A percentile compares a stretch with the other conserved stretches of the same genome.
phyloP scores from a whole-genome alignment of 1,140 invertebrate species.

The Ladona fulva region DNA sequence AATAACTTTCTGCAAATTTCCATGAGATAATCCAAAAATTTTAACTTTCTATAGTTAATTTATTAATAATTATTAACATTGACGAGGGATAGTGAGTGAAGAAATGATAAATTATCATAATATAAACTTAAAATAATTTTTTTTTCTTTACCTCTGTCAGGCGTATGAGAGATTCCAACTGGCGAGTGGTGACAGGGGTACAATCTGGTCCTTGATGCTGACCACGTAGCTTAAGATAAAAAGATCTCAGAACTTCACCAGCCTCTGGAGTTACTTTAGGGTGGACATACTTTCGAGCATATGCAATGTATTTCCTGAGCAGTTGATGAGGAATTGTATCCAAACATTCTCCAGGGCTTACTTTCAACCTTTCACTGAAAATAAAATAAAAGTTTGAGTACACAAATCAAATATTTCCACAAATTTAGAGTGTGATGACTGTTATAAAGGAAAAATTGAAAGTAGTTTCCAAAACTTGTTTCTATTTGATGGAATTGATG shows the following conservation, averaged over 20 bases:
- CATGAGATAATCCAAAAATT: too few species aligned
- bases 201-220: conserved; percentile 50
- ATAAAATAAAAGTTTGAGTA: neutral
- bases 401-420: too few species aligned
- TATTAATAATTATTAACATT: too few species aligned
- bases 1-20: too few species aligned
- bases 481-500: too few species aligned
- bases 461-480: too few species aligned
- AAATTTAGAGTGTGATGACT: too few species aligned
- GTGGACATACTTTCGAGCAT: conserved; percentile 80
- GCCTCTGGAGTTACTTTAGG: conserved; percentile 66
- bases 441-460: too few species aligned
- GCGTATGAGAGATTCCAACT: conserved; percentile 80
- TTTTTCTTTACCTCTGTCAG: conserved; percentile 60
- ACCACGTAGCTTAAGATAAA: conserved; percentile 70
- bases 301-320: conserved; percentile 83
- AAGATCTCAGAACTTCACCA: conserved; percentile 58
- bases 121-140: too few species aligned
- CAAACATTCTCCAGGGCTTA: conserved; percentile 47
- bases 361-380: conserved; percentile 50
- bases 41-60: too few species aligned
- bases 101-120: too few species aligned
- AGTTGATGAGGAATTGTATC: conserved; percentile 65
- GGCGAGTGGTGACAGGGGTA: conserved; percentile 70
- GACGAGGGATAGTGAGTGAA: too few species aligned